Conservation (phyloP, 2,113 vertebrate genomes). For the Rattus rattus region DNA sequence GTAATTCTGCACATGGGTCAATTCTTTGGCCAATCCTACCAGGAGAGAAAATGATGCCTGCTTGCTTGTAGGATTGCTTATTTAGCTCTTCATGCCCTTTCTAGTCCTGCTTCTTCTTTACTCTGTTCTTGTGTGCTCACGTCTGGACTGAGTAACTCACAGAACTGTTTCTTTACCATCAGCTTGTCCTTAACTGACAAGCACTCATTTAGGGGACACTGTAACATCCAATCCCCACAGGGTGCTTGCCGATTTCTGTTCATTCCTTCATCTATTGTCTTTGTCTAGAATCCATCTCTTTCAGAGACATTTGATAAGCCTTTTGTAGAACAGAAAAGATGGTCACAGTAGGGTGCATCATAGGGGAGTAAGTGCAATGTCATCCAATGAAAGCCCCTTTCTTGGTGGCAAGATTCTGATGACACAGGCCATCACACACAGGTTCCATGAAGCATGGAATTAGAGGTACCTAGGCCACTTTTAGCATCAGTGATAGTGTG, state of each 20-base stretch:
- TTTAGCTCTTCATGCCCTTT: not conserved
- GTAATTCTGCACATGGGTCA: not conserved
- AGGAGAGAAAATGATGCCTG: not conserved
- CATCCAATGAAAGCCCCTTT: not conserved
- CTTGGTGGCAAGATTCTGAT: not conserved
- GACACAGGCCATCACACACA: not conserved
- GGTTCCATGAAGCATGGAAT: not conserved
- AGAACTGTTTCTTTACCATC: not conserved
- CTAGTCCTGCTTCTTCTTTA: not conserved
- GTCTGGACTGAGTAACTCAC: not conserved
- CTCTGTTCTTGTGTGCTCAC: not conserved
- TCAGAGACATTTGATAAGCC: not conserved
- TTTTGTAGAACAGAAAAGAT: not conserved
- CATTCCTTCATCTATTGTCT: not conserved
- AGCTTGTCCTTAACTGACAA: not conserved
- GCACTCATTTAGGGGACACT: not conserved
- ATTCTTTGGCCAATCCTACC: not conserved
- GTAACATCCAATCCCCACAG: not conserved
- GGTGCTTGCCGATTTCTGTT: not conserved
- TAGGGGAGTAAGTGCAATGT: not conserved
- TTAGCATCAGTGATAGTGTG: not conserved
- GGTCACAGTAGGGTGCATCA: not conserved
- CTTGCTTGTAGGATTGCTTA: not conserved
- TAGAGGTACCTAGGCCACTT: not conserved
- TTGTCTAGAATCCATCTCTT: not conserved